Percentiles rank a stretch among this genome's conserved stretches.
These are phyloP conservation scores for Syrrhaptes paradoxus DNA, from an alignment of 2,113 vertebrate species.

Conservation along the genomic window DNA sequence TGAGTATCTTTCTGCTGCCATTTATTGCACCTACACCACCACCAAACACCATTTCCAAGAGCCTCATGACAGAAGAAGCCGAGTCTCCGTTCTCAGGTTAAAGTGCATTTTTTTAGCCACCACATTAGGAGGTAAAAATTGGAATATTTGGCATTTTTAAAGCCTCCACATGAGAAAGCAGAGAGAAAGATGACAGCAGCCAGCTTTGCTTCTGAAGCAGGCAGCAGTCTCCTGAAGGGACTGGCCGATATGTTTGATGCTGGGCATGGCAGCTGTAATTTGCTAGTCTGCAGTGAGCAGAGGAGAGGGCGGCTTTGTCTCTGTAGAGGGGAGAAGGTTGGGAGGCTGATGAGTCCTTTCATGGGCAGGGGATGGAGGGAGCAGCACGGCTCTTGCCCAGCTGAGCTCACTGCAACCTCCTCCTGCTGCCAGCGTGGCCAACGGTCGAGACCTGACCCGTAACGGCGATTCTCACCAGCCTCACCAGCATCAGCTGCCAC, in stretches of 20 bases:
- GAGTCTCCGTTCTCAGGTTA: too few species aligned
- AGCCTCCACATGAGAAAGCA: background rate
- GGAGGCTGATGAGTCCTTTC: background rate
- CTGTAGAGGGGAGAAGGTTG: background rate
- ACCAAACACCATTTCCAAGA: background rate
- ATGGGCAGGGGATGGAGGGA: background rate
- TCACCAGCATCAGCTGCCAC: background rate
- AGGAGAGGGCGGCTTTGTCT: background rate
- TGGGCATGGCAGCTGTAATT: background rate
- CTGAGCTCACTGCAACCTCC: background rate
- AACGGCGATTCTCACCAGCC: background rate
- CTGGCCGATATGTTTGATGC: background rate
- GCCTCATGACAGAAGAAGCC: background rate
- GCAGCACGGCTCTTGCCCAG: fast-evolving
- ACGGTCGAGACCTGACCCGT: background rate
- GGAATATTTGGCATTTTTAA: background rate
- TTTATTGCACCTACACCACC: background rate
- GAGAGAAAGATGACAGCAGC: background rate
- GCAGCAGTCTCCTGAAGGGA: background rate
- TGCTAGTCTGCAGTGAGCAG: background rate
- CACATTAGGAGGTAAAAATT: background rate
- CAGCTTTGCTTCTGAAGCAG: background rate
- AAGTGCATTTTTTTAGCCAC: background rate
- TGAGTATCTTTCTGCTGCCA: background rate
- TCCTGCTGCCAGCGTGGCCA: fast-evolving